Evolutionary conservation across 92 coral and sea anemone genomes (phyloP), one percentile per base, ranked within the genome.

Genomic region (Umimayanthus chanpuru): DNA sequence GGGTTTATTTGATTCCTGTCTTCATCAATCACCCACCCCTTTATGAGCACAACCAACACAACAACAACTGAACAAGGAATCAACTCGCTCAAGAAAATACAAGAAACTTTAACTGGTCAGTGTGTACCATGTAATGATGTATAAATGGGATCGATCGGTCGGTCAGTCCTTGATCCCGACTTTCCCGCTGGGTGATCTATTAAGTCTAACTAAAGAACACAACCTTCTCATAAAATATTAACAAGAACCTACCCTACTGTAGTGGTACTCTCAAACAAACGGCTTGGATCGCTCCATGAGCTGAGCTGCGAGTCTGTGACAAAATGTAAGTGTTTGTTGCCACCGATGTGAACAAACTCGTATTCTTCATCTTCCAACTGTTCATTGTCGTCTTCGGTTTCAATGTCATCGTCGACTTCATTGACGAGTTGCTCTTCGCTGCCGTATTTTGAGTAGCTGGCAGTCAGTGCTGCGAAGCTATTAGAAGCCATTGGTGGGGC

Each of bases 261-360:
- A 9, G 94, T 93, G 73, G 79, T 89, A 26, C 93, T 61, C 72
- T 93, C 93, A 79, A 87, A 91, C 12, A 88, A 94, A 32, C 85
- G 92, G 12, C 91, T 92, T 66, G 94, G 92, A 72, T 96, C 98
- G 72, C 95, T 97, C 99, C 99, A 97, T 9, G 99, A 94, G 50
- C 99, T 97, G 73, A 97, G 87, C 41, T 92, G 87, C 15, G 99
- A 93, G 73, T 97, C 99, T 9, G 98, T 97, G 6, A 97, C 99
- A 73, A 97, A 97, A 87, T 93, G 91, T 61, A 97, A 93, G 74
- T 95, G 98, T 82, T 90, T 95, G n/a, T 89, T 55, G 43, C 90
- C 86, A 44, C 93, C 80, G 47, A 93, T 93, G n/a, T 92, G 88
- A 38, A 88, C 96, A 75, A 82, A 91, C 81, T 91, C 96, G 56